These are phyloP conservation scores for Lasioglossum calceatum DNA, from an alignment of 2,888 invertebrate genomes.

Conservation along the genomic window DNA sequence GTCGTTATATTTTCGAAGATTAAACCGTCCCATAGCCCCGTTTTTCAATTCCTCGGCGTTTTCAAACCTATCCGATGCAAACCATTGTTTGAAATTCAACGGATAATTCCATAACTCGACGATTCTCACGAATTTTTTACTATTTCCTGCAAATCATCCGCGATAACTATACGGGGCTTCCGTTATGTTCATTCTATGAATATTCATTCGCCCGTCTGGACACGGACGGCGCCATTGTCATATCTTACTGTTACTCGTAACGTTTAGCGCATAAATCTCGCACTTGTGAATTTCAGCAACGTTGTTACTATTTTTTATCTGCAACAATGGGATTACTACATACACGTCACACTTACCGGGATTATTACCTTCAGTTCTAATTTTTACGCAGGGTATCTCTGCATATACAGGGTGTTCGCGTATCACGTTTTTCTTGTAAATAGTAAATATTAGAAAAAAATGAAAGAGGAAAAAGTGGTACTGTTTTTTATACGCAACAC, in stretches of 20 bases:
- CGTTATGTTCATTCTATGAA: neutral
- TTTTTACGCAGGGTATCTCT: neutral
- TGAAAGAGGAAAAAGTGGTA: too few species aligned
- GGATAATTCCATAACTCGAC: neutral
- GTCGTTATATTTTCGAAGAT: neutral
- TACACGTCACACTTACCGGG: neutral
- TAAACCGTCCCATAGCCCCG: neutral
- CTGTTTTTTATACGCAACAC: too few species aligned
- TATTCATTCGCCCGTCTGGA: neutral
- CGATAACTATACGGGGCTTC: neutral
- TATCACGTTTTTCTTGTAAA: too few species aligned
- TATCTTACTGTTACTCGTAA: neutral
- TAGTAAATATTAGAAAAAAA: too few species aligned
- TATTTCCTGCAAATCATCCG: too few species aligned
- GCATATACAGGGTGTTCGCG: too few species aligned
- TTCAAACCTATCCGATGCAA: neutral
- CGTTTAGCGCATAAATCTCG: neutral
- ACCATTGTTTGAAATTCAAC: neutral
- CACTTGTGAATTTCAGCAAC: neutral
- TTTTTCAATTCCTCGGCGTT: neutral
- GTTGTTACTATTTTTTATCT: neutral
- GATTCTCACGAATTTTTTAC: neutral
- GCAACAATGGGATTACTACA: neutral
- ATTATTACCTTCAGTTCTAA: neutral
- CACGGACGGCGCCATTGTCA: neutral